A percentile compares a stretch with the other conserved stretches of the same genome.
Conservation (phyloP, 1,140 invertebrate genomes). For the Sinonovacula constricta region DNA sequence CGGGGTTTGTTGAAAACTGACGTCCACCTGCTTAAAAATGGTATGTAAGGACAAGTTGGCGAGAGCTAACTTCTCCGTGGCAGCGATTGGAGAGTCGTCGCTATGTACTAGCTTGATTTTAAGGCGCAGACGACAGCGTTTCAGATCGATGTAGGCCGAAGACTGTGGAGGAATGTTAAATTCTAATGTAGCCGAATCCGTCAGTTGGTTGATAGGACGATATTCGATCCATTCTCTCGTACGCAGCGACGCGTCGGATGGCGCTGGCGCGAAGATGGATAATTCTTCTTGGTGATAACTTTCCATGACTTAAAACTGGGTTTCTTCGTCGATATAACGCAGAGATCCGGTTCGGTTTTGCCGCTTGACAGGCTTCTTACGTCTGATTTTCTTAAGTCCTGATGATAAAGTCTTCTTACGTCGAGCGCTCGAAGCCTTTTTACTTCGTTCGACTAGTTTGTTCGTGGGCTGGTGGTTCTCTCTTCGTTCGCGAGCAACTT, state of each 20-base stretch:
- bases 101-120: conserved; percentile 23
- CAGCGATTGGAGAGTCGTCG: background rate
- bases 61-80: conserved; percentile 1
- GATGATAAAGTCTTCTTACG: background rate
- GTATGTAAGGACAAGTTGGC: conserved; percentile 36
- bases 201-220: conserved; percentile 42
- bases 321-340: background rate
- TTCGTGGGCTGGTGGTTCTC: too few species aligned
- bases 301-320: background rate
- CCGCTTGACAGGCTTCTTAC: background rate
- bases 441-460: too few species aligned
- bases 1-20: conserved; percentile 30
- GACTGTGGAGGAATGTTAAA: conserved; percentile 24
- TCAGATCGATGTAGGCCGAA: conserved; percentile 32
- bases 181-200: background rate
- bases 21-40: too few species aligned
- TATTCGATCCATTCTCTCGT: conserved; percentile 42
- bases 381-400: background rate
- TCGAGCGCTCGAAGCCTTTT: too few species aligned
- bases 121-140: conserved; percentile 2
- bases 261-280: conserved; percentile 25
- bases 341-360: background rate
- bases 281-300: conserved; percentile 18
- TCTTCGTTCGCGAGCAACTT: too few species aligned
- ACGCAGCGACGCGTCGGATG: conserved; percentile 19